A percentile compares a stretch with the other conserved stretches of the same genome.
These are phyloP conservation scores for Lagria hirta DNA, from an alignment of 2,888 invertebrate genomes.

Conservation along the genomic window DNA sequence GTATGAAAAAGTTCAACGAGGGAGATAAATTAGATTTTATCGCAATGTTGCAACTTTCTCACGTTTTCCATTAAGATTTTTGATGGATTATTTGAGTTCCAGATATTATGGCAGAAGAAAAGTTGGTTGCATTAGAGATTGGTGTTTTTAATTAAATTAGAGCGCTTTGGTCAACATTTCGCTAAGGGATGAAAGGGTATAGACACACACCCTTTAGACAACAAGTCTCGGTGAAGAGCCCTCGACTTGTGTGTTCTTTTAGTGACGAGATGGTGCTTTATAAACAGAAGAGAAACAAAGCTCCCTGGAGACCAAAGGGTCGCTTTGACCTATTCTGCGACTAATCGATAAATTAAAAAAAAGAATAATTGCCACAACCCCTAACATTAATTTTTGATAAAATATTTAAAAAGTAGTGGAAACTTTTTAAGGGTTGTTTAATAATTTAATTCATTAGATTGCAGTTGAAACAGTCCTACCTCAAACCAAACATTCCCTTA, in stretches of 20 bases:
- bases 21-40: slow-evolving; percentile 44
- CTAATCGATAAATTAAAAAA: slow-evolving; percentile 50
- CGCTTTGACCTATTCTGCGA: slow-evolving; percentile 43
- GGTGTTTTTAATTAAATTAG: too few relatives aligned
- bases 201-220: too few relatives aligned
- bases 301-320: slow-evolving; percentile 46
- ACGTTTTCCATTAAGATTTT: slow-evolving; percentile 42
- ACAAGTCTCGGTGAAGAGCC: too few relatives aligned
- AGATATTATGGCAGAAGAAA: too few relatives aligned
- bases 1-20: slow-evolving; percentile 37
- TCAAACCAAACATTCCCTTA: slow-evolving; percentile 19
- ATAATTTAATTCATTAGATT: slow-evolving; percentile 17
- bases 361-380: too few relatives aligned
- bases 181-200: too few relatives aligned
- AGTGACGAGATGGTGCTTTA: slow-evolving; percentile 39
- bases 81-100: too few relatives aligned
- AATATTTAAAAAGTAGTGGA: too few relatives aligned
- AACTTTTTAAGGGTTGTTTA: slow-evolving; percentile 14
- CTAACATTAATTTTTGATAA: too few relatives aligned
- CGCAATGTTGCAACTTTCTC: slow-evolving; percentile 30
- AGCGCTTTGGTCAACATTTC: too few relatives aligned
- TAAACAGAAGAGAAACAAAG: slow-evolving; percentile 48
- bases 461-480: slow-evolving; percentile 15
- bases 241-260: slow-evolving; percentile 47
- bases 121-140: too few relatives aligned